phyloP scores from a whole-genome alignment of 1,140 invertebrate genomes.

The Sesamia nonagrioides region DNA sequence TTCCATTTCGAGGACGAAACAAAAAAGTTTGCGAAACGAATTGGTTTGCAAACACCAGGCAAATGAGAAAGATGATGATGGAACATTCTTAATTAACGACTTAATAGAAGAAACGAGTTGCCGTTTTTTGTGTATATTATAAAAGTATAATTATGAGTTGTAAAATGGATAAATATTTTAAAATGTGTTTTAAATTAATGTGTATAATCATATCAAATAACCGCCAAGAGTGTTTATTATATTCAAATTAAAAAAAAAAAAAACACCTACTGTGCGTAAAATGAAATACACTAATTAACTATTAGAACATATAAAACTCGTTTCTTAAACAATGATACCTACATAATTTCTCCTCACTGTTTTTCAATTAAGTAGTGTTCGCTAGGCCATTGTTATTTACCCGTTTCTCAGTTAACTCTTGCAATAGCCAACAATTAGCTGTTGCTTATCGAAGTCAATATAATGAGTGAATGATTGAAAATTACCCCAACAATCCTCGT shows the following conservation, averaged over 20 bases:
- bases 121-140: constrained; percentile 8
- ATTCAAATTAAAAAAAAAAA: constrained; percentile 13
- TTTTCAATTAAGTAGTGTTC: constrained; percentile 35
- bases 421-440: constrained; percentile 44
- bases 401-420: constrained; percentile 40
- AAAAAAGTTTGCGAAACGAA: constrained; percentile 47
- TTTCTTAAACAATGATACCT: background rate
- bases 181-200: constrained; percentile 26
- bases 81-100: constrained; percentile 46
- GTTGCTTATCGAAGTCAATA: constrained; percentile 43
- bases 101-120: constrained; percentile 39
- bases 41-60: constrained; percentile 52
- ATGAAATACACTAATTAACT: background rate
- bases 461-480: constrained; percentile 45
- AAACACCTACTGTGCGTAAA: background rate
- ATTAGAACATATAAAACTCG: background rate
- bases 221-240: background rate
- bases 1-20: constrained; percentile 49
- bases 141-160: constrained; percentile 37
- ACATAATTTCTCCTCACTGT: background rate
- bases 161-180: constrained; percentile 34
- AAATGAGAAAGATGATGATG: constrained; percentile 44
- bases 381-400: constrained; percentile 44
- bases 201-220: constrained; percentile 12
- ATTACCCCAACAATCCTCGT: constrained; percentile 34